Evolutionary conservation across 2,113 vertebrate species (phyloP).

Genomic region (Coptodon rendalli): DNA sequence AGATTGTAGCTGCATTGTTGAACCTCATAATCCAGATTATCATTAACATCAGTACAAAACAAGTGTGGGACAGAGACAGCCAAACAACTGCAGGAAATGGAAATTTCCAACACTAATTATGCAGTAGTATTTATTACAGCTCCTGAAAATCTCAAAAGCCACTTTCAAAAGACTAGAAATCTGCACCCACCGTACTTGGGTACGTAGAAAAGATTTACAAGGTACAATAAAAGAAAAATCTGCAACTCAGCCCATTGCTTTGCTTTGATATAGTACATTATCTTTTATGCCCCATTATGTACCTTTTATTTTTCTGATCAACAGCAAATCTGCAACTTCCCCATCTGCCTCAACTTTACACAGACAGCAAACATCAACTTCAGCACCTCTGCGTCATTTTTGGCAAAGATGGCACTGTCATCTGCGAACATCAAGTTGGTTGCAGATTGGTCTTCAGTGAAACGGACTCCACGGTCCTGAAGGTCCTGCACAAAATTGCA

Average conservation of each 20-base stretch:
- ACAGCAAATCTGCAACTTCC: not conserved
- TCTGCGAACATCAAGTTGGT: not conserved
- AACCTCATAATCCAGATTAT: not conserved
- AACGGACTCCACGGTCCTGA: too few species aligned
- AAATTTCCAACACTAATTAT: not conserved
- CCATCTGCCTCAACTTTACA: not conserved
- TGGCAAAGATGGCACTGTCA: rapidly evolving
- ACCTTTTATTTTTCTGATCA: not conserved
- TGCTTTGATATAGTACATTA: not conserved
- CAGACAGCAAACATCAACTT: not conserved
- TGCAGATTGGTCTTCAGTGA: not conserved
- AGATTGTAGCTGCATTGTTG: not conserved
- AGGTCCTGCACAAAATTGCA: not conserved
- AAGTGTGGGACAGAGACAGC: not conserved
- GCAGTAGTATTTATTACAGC: not conserved
- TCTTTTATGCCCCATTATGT: not conserved
- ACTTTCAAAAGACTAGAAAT: not conserved
- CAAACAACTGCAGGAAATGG: not conserved
- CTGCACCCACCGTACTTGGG: not conserved
- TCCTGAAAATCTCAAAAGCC: not conserved
- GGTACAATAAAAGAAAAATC: not conserved
- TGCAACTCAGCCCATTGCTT: not conserved
- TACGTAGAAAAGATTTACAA: not conserved
- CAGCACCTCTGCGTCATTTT: not conserved
- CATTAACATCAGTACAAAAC: not conserved